Base-by-base conservation (phyloP, 2,888 invertebrate genomes). In the Magallana nippona region DNA sequence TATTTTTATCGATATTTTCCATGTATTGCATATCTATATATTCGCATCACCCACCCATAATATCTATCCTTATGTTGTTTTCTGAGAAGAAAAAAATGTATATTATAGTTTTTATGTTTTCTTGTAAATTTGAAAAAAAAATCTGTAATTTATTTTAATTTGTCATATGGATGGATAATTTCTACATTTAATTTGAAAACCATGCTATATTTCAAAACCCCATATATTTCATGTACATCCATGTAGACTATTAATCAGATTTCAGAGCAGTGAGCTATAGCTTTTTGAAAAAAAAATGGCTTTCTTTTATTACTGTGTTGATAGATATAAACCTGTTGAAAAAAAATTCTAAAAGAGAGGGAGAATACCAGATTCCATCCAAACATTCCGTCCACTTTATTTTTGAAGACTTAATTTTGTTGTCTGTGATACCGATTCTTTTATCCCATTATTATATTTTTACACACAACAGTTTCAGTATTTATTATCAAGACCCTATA, bases 301-400 rank as follows among this genome's bases (percentile, higher is more conserved):
- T 32, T 27, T 27, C 27, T 71, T 44, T 44, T 44, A 44, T 44
- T 44, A 44, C 8, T 44, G 44, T 44, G 44, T 44, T 44, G 44
- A 44, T 44, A 71, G 71, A 13, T 32, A 27, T 71, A 15, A 44
- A 44, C 44, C 44, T 22, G 32, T 71, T 32, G 15, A 15, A 60
- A 60, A n/a, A n/a, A 60, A n/a, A 17, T n/a, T n/a, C n/a, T 27
- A 32, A 15, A 32, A 22, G 27, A 22, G 27, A 60, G 71, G 32
- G 27, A 15, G 71, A 71, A 44, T 44, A 44, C 71, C 71, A 71
- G 32, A 71, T 27, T 71, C 32, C 32, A 71, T 71, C 27, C 8
- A 62, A 62, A 71, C 71, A 71, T 71, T 71, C 71, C 71, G 71
- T 71, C 71, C 71, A 71, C 15, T 71, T 71, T 71, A 71, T 71